Evolutionary conservation across 2,797 vertebrate species (phyloP).

Genomic region (Euphonia xanthogaster): DNA sequence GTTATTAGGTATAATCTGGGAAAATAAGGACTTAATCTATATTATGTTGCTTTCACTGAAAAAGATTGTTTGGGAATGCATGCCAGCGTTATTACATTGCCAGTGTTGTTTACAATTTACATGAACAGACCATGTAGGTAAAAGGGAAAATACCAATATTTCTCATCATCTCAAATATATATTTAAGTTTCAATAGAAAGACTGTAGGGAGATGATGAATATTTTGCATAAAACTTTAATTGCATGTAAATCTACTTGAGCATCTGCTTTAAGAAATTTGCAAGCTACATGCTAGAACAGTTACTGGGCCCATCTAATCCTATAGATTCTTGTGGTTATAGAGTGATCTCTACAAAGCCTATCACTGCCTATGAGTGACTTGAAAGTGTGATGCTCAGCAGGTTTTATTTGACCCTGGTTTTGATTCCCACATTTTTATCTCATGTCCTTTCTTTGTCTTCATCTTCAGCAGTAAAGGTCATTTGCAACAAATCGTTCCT

Average conservation of each 20-base stretch:
- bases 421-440: not conserved
- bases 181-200: not conserved
- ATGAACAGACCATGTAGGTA: not conserved
- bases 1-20: constrained; percentile 61
- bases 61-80: constrained; percentile 31
- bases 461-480: not conserved
- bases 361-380: not conserved
- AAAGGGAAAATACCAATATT: not conserved
- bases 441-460: constrained; percentile 8
- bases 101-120: constrained; percentile 51
- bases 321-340: not conserved
- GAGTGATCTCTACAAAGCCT: not conserved
- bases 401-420: constrained; percentile 14
- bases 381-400: constrained; percentile 5
- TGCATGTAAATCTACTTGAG: not conserved
- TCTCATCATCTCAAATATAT: not conserved
- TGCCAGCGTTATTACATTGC: constrained; percentile 3
- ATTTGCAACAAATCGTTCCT: not conserved
- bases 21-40: constrained; percentile 63
- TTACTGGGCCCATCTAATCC: not conserved
- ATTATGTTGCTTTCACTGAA: constrained; percentile 31
- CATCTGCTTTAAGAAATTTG: not conserved
- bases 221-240: not conserved
- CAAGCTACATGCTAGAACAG: not conserved
- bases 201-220: not conserved